Evolutionary conservation across 2,113 vertebrate genomes (phyloP), one percentile per base, ranked within the genome.

Genomic region (Eurypyga helias): DNA sequence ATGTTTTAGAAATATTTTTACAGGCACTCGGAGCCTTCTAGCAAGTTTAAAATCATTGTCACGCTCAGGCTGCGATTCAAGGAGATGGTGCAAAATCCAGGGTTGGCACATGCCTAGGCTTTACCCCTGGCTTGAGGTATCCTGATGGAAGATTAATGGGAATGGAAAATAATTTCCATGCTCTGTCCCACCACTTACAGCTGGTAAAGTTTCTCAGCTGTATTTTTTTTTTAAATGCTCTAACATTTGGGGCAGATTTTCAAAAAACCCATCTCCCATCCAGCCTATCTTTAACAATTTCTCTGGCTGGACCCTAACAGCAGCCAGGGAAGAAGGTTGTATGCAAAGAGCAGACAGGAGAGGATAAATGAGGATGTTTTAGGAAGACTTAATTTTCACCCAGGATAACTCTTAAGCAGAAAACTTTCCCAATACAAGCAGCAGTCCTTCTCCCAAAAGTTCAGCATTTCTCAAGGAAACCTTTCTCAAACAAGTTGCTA

Each of bases 131-230:
- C 36, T 62, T 62, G n/a, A 77, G 43, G 25, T 46, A 62, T 21
- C 24, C 45, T 4, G 1, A 2, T 2, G 10, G 8, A 89, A 83
- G 34, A 87, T 46, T 36, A 78, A 75, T 9, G 17, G 48, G 49
- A 55, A 34, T 45, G 18, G 52, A 87, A 89, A 93, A 89, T 6
- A 4, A 75, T 4, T 57, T 31, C 20, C 60, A 41, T 8, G 14
- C 36, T 77, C 62, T 45, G 14, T 28, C 43, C 49, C 36, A 21
- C 41, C 54, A 9, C 13, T 55, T 29, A 67, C 33, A 89, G 29
- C 16, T 66, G 19, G 17, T 33, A 69, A 34, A 51, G 49, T 28
- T 92, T 67, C 19, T 65, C 54, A 34, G 70, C 2, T 0, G 0
- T 25, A 5, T 19, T 55, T 70, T 62, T n/a, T 89, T 49, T 89